Evolutionary conservation across 1,140 invertebrate genomes (phyloP).

Genomic region (Adelges cooleyi): DNA sequence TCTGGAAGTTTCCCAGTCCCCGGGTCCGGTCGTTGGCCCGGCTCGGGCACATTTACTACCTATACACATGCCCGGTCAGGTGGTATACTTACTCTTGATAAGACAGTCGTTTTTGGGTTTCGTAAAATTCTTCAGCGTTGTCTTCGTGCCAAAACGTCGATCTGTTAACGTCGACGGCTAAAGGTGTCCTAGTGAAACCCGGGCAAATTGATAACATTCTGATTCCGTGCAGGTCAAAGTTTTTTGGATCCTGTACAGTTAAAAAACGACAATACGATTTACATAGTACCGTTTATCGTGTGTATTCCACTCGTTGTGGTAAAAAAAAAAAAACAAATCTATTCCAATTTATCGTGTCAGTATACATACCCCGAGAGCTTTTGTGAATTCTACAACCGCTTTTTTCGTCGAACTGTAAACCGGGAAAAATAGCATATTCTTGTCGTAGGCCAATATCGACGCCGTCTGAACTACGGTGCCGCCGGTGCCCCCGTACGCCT

Average conservation of each 20-base stretch:
- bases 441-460: slow-evolving; percentile 32
- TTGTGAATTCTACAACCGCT: slow-evolving; percentile 41
- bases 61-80: no score
- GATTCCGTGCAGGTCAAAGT: neutral
- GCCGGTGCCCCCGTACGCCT: slow-evolving; percentile 37
- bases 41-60: no score
- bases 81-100: neutral
- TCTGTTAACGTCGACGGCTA: neutral
- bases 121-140: neutral
- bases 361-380: slow-evolving; percentile 36
- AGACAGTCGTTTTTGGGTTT: neutral
- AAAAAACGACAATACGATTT: no score
- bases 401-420: slow-evolving; percentile 42
- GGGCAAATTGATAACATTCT: neutral
- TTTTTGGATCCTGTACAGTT: no score
- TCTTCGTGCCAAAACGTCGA: neutral
- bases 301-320: no score
- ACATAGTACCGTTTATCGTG: no score
- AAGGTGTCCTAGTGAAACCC: neutral
- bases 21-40: no score
- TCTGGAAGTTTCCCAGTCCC: no score
- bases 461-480: slow-evolving; percentile 38
- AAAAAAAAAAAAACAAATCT: no score
- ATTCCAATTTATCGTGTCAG: no score
- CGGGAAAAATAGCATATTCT: slow-evolving; percentile 38